These are phyloP conservation scores for Hoplias malabaricus DNA, from an alignment of 2,113 vertebrate species.

Conservation along the genomic window DNA sequence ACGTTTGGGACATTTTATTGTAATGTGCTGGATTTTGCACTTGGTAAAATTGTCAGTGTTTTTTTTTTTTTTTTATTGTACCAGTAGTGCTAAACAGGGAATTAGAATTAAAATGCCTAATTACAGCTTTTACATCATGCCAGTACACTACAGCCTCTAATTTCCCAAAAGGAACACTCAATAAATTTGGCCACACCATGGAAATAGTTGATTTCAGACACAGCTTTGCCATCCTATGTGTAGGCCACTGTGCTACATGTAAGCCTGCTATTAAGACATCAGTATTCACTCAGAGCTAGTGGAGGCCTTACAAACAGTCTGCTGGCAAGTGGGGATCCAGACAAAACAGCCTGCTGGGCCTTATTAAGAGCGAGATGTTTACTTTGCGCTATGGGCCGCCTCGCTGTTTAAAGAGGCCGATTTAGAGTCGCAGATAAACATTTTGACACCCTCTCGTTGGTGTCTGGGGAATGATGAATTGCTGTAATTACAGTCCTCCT, in stretches of 20 bases:
- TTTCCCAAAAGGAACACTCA: too few species aligned
- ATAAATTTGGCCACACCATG: too few species aligned
- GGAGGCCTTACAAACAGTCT: not conserved
- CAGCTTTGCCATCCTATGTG: slow-evolving; percentile 4
- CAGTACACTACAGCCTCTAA: too few species aligned
- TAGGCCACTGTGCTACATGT: not conserved
- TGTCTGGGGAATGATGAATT: slow-evolving; percentile 23
- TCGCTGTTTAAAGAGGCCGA: slow-evolving; percentile 41
- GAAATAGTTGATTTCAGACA: not conserved
- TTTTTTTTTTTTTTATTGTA: too few species aligned
- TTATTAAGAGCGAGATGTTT: slow-evolving; percentile 36
- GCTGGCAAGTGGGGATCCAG: not conserved
- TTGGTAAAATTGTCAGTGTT: too few species aligned
- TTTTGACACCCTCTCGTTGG: slow-evolving; percentile 28
- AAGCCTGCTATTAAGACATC: slow-evolving; percentile 38
- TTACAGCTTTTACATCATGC: too few species aligned
- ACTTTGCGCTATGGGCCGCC: slow-evolving; percentile 3
- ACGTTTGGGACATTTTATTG: too few species aligned
- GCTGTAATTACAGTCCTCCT: slow-evolving; percentile 26
- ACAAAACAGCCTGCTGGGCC: slow-evolving; percentile 2
- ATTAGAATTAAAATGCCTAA: too few species aligned
- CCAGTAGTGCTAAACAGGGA: too few species aligned
- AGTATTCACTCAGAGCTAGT: slow-evolving; percentile 16
- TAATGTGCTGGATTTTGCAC: too few species aligned
- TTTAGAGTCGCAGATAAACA: slow-evolving; percentile 33